Evolutionary conservation across 2,888 invertebrate genomes (phyloP), one percentile per base, ranked within the genome.

Genomic region (Drosophila algonquin): DNA sequence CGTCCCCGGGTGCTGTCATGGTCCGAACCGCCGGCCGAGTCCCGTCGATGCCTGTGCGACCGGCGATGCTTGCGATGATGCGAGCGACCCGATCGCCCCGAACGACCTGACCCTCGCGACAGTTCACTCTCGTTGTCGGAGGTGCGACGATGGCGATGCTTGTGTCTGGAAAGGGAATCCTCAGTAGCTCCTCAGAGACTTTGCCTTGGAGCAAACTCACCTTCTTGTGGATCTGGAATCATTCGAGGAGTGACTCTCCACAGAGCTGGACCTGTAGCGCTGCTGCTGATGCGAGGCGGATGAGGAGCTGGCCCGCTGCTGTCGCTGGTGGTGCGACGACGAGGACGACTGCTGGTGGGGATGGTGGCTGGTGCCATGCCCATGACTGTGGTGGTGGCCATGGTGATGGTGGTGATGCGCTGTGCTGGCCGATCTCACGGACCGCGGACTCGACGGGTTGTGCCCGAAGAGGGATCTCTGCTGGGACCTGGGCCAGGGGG

Each of bases 71-170:
- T 94, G 77, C 96, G 95, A 65, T 96, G 94, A 90, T 97, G 96
- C 65, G 95, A 95, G 68, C 96, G 90, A 18, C 95, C 95, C 8
- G 96, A 97, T 78, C 96, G 94, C 16, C 95, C 96, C 8, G 97
- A 97, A 50, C 96, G 94, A 16, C 95, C 96, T 6, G 97, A 97
- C 48, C 96, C 95, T 71, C 97, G 95, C 0, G 97, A 97, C 79
- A 97, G 93, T 92, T 98, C 97, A 87, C 97, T 97, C 92, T 98
- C 97, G 79, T 97, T 97, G 91, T 98, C 98, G 1, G 97, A 97
- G 80, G 96, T 95, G 87, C 95, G 94, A 78, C 96, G 94, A 84
- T 96, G 96, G 46, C 97, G 95, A 91, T 97, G 97, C 86, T 95
- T 94, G 91, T 96, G 95, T 89, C 96, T 91, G 67, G 5, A 6